Conservation (phyloP, 1,140 invertebrate genomes). For the Belonocnema kinseyi region DNA sequence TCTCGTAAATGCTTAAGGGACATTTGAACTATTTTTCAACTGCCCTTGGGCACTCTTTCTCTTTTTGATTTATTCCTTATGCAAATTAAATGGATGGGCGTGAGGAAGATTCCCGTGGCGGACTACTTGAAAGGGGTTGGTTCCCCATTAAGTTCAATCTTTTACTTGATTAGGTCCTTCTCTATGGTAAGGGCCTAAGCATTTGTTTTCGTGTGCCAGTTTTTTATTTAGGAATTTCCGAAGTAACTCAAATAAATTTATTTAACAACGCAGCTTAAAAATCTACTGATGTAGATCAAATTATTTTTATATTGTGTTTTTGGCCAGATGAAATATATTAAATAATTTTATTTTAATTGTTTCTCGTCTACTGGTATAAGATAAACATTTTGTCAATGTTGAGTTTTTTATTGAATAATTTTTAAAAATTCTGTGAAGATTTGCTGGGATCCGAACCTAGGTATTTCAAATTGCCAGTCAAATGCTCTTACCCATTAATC, state of each 20-base stretch:
- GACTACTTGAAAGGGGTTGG: conserved; percentile 24
- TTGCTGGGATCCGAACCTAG: too few relatives aligned
- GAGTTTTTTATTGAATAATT: too few relatives aligned
- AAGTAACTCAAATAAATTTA: not conserved
- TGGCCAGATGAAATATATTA: too few relatives aligned
- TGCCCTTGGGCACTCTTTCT: not conserved
- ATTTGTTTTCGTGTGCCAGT: not conserved
- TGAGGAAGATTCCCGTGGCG: not conserved
- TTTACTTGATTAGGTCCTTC: conserved; percentile 5
- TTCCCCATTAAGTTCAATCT: conserved; percentile 22
- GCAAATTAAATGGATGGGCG: not conserved
- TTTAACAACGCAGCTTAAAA: not conserved
- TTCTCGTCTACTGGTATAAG: too few relatives aligned
- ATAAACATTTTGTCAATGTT: too few relatives aligned
- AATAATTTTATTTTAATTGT: too few relatives aligned
- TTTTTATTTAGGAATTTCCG: not conserved
- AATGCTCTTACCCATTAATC: too few relatives aligned
- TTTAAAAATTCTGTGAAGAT: too few relatives aligned
- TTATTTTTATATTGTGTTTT: too few relatives aligned
- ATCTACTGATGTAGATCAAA: not conserved
- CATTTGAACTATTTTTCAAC: not conserved
- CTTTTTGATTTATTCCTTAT: conserved; percentile 7
- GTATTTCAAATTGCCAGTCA: too few relatives aligned
- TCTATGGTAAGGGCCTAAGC: not conserved
- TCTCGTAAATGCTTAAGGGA: conserved; percentile 7